phyloP scores from a whole-genome alignment of 2,888 invertebrate genomes.

The Rhopalosiphum nymphaeae region DNA sequence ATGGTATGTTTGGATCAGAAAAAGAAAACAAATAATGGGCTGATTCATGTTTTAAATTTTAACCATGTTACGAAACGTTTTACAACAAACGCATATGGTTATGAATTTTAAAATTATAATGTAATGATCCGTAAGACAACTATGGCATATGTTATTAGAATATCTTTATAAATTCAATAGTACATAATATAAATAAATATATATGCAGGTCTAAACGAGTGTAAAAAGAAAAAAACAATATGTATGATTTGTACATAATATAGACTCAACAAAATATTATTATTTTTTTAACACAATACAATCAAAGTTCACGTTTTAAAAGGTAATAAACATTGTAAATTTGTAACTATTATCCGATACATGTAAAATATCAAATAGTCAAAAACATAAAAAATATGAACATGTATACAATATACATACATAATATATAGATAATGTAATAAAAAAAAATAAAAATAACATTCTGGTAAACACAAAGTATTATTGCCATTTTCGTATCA shows the following conservation, averaged over 20 bases:
- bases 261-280: slow-evolving; percentile 51
- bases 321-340: slow-evolving; percentile 48
- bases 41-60: neutral
- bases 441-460: slow-evolving; percentile 37
- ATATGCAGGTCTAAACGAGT: neutral
- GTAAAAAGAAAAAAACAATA: slow-evolving; percentile 36
- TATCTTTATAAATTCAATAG: neutral
- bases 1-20: neutral
- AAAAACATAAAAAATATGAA: slow-evolving; percentile 45
- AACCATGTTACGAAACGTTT: neutral
- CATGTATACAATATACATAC: neutral
- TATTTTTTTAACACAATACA: slow-evolving; percentile 52
- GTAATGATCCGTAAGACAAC: neutral
- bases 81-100: neutral
- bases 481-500: slow-evolving; percentile 35
- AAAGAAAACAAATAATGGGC: neutral
- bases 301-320: slow-evolving; percentile 40
- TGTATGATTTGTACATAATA: slow-evolving; percentile 41
- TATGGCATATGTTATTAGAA: slow-evolving; percentile 14
- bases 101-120: neutral
- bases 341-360: slow-evolving; percentile 39
- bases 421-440: slow-evolving; percentile 35
- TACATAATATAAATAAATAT: slow-evolving; percentile 6
- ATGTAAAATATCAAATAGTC: slow-evolving; percentile 32
- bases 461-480: slow-evolving; percentile 56